Evolutionary conservation across 2,888 invertebrate genomes (phyloP), one percentile per base, ranked within the genome.

Genomic region (Iselma pallidipennis): DNA sequence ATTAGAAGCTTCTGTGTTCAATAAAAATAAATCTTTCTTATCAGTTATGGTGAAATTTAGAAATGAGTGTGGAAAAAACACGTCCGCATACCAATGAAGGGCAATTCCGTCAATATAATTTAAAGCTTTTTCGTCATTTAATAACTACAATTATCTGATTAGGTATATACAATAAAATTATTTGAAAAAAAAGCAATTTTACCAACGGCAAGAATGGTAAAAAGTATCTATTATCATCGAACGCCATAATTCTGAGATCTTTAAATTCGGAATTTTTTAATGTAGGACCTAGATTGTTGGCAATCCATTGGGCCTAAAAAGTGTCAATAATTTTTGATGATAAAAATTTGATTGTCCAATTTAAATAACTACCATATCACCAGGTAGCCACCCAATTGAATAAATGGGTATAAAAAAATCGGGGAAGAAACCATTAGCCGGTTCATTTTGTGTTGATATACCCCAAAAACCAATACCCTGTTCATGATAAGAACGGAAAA

Each of bases 371-470:
- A 71, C 74, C 67, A 71, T 66, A 52, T 66, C 49, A n/a, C 7
- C 3, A 1, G 67, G 23, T 9, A 52, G 49, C 57, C 62, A 67
- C 1, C 65, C 66, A 52, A 66, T 61, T 37, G 57, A 56, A 25
- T 48, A 69, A 6, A 72, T 59, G 21, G 57, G 53, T 3, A 29
- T 10, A n/a, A n/a, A n/a, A 19, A 25, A 14, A 58, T 37, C 37
- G 0, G 66, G 45, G 28, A 68, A 9, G 42, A 69, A 49, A 3
- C 89, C 89, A 74, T 90, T 89, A 3, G 86, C 74, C 0, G 96
- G 96, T 77, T 96, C 96, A 77, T 96, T 96, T 25, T 94, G 93
- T 0, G 92, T 90, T 0, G 95, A 92, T 26, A 95, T 82, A 0
- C 89, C 93, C 96, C 96, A 97, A 68, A 91, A 87, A 2, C 84